These are phyloP conservation scores for Nothobranchius furzeri DNA, from an alignment of 2,113 vertebrate species.

Conservation along the genomic window DNA sequence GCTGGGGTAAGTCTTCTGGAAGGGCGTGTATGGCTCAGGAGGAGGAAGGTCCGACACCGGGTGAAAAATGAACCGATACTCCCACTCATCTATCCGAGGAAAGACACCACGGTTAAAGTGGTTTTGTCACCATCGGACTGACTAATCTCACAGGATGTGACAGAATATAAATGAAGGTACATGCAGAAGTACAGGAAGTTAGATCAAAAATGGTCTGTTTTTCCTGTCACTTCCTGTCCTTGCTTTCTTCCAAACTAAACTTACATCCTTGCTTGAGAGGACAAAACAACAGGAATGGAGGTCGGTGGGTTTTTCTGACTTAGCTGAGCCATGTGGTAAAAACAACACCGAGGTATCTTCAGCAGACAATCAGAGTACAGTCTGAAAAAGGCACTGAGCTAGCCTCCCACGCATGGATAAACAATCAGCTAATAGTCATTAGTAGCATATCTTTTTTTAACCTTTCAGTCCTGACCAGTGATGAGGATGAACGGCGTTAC, in stretches of 20 bases:
- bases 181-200: neutral
- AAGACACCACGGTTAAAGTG: neutral
- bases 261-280: neutral
- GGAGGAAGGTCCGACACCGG: constrained; percentile 92
- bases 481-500: too few relatives aligned
- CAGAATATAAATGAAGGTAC: neutral
- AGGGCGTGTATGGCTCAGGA: constrained; percentile 89
- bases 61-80: constrained; percentile 92
- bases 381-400: neutral
- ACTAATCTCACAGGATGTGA: neutral
- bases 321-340: constrained; percentile 29
- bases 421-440: neutral
- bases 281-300: constrained; percentile 19
- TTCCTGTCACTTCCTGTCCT: neutral
- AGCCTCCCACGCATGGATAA: neutral
- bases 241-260: constrained; percentile 9
- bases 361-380: neutral
- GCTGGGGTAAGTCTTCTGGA: constrained; percentile 92
- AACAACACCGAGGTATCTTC: constrained; percentile 25
- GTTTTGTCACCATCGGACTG: neutral
- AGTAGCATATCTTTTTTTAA: too few relatives aligned
- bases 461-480: too few relatives aligned
- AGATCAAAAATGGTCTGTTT: neutral
- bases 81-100: constrained; percentile 89
- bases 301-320: constrained; percentile 26